These are phyloP conservation scores for Festucalex cinctus DNA, from an alignment of 2,113 vertebrate species.

Conservation along the genomic window DNA sequence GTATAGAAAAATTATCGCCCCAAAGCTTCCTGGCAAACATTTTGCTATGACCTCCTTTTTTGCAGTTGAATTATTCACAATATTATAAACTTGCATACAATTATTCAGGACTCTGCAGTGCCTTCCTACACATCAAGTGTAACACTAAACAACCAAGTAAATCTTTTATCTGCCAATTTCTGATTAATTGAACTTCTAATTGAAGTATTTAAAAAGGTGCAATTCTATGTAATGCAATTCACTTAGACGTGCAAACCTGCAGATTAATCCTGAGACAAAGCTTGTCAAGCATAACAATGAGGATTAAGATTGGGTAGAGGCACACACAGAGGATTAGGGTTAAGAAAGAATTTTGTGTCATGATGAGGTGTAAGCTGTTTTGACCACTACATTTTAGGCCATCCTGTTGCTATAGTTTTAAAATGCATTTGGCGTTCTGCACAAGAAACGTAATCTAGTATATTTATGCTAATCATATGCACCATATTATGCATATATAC, in stretches of 20 bases:
- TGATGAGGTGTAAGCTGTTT: conserved; percentile 30
- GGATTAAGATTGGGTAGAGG: conserved; percentile 27
- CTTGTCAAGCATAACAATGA: conserved; percentile 41
- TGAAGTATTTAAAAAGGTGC: background rate
- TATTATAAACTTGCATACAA: too few relatives aligned
- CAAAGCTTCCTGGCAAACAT: too few relatives aligned
- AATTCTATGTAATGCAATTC: background rate
- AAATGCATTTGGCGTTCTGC: background rate
- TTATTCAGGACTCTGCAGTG: too few relatives aligned
- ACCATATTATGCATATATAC: background rate
- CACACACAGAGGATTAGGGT: conserved; percentile 58
- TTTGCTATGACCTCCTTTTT: too few relatives aligned
- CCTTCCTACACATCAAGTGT: background rate
- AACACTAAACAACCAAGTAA: background rate
- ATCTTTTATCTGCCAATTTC: background rate
- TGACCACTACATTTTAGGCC: background rate
- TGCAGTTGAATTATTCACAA: too few relatives aligned
- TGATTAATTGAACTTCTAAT: background rate
- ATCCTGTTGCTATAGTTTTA: background rate
- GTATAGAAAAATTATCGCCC: too few relatives aligned
- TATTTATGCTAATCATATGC: conserved; percentile 22
- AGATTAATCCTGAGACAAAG: conserved; percentile 30
- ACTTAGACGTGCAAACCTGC: conserved; percentile 13
- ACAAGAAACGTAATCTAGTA: conserved; percentile 25
- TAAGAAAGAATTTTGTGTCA: conserved; percentile 47